Conservation (phyloP, 2,113 vertebrate genomes). For the Myocastor coypus region DNA sequence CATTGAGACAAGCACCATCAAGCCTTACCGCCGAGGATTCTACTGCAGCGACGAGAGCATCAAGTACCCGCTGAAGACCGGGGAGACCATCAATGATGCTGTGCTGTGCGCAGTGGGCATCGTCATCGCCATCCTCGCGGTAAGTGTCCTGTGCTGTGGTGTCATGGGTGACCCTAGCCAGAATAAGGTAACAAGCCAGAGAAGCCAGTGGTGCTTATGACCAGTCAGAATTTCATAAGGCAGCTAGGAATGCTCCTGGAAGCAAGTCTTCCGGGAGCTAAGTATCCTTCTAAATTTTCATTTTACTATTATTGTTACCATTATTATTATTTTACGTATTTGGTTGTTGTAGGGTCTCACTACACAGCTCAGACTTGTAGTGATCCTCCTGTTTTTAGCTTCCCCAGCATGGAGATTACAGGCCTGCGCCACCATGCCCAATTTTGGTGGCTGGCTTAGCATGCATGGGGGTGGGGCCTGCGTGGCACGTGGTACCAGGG, state of each 20-base stretch:
- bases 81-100: slow-evolving; percentile 97
- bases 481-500: too few relatives aligned
- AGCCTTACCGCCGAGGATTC: slow-evolving; percentile 96
- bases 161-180: background rate
- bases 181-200: background rate
- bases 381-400: too few relatives aligned
- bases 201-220: background rate
- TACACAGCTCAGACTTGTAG: too few relatives aligned
- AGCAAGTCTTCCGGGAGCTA: too few relatives aligned
- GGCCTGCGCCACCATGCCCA: too few relatives aligned
- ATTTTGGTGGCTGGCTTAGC: too few relatives aligned
- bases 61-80: slow-evolving; percentile 95
- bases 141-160: slow-evolving; percentile 86
- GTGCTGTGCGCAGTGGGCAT: slow-evolving; percentile 97
- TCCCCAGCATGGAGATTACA: too few relatives aligned
- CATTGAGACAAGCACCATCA: slow-evolving; percentile 98
- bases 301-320: too few relatives aligned
- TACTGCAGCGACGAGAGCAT: slow-evolving; percentile 98
- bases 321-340: too few relatives aligned
- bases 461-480: too few relatives aligned
- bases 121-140: slow-evolving; percentile 96
- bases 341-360: too few relatives aligned
- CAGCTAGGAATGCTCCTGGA: background rate
- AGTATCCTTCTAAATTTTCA: background rate
- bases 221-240: background rate